Base-by-base conservation (phyloP, 2,797 vertebrate genomes). In the Acrossocheilus fasciatus region DNA sequence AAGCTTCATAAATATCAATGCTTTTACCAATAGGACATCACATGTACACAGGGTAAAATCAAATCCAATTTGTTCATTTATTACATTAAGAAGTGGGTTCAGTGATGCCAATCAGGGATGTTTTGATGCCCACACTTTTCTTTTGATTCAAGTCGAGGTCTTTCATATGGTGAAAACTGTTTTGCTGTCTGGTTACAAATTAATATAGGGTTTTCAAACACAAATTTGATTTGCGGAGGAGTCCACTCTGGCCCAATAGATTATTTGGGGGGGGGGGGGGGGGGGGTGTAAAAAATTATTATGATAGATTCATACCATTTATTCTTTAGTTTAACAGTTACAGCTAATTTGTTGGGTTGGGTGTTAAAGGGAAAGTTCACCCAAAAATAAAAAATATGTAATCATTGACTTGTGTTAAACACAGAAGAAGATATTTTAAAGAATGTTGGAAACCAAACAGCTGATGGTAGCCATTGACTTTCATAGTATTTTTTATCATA, bases 1-100 rank as follows among this genome's bases (percentile, higher is more conserved):
- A 83, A 45, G 69, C 81, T 73, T 73, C 4, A 30, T 45, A 59
- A 73, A 83, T 7, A 20, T 73, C 36, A 78, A 17, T n/a, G 20
- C 20, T 30, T 73, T 57, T 15, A 45, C 68, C n/a, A 43, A 17
- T 26, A 7, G 15, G 0, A 15, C 39, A 20, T 2, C 6, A 39
- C 34, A 9, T 23, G 57, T 43, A 39, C 50, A 34, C 45, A 30
- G 68, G 68, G 23, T 18, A 4, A 72, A 72, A 45, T 74, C 70
- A 62, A 30, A 74, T 74, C 23, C 14, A 74, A 43, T 50, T 47
- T 66, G 72, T 66, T 66, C 14, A 17, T 26, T 20, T 4, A 30
- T 83, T 74, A 75, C n/a, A 45, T 57, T 20, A 6, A 15, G 11
- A 54, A 82, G 68, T 59, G 8, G 10, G 2, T 45, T 73, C 34